Base-by-base conservation (phyloP, 1,140 invertebrate species). In the Venturia canescens region DNA sequence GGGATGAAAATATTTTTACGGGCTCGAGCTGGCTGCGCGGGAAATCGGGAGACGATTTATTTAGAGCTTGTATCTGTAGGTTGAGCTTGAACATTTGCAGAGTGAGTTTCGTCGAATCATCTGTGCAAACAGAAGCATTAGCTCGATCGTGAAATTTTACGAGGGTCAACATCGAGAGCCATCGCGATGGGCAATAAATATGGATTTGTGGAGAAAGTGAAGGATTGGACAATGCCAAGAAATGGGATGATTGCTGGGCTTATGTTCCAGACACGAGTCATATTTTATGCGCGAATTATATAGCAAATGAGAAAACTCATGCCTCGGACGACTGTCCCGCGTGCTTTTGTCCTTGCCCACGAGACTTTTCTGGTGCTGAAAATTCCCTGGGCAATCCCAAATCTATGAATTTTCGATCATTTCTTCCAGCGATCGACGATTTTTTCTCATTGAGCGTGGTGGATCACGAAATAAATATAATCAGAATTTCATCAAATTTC, bases 71-170 rank as follows among this genome's bases (percentile, higher is more conserved):
- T 34, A 44, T 44, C 53, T 74, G 48, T 27, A 29, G 16, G 4
- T 15, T 48, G 38, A 26, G 11, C 13, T 4, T 44, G 38, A 1
- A 44, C 38, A 13, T 44, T 9, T 44, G 13, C n/a, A 71, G 1
- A 74, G 21, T 26, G 71, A 27, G 21, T 23, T 48, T 48, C 15
- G 48, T 7, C 1, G 71, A 74, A 74, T 74, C 71, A 74, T 74
- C 71, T 74, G 71, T 53, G 71, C 71, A 74, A 74, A 74, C 71
- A 74, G 48, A 74, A 29, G 44, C 71, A 74, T 74, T 74, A 74
- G 71, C 31, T 16, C 21, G 71, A 74, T 53, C 44, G 6, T 53
- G 71, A 29, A 74, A 74, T 74, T 74, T 50, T 50, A 29, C 23
- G 38, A 53, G 71, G 44, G 44, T 29, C 26, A 53, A 74, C 71